Evolutionary conservation across 1,140 invertebrate species (phyloP).

Genomic region (Drosophila nasuta): DNA sequence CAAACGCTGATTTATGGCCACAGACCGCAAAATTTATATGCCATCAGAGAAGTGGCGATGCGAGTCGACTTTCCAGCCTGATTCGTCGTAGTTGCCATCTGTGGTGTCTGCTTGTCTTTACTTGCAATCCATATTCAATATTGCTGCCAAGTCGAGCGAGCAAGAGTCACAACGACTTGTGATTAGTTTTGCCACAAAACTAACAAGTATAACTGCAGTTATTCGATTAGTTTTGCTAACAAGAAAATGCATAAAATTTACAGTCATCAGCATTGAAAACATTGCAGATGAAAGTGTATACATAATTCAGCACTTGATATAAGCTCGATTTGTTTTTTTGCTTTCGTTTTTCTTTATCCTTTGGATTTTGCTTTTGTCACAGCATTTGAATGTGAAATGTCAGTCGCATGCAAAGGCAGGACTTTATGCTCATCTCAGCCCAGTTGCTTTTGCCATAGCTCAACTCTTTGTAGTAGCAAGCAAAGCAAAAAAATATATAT

Average conservation of each 20-base stretch:
- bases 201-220: neutral
- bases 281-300: conserved; percentile 33
- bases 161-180: conserved; percentile 23
- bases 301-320: conserved; percentile 20
- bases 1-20: conserved; percentile 83
- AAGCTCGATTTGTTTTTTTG: neutral
- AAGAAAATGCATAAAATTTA: neutral
- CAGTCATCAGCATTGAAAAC: neutral
- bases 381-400: conserved; percentile 82
- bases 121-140: conserved; percentile 66
- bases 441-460: conserved; percentile 35
- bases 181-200: conserved; percentile 2
- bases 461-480: conserved; percentile 53
- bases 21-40: conserved; percentile 82
- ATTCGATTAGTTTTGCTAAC: neutral
- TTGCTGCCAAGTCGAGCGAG: neutral
- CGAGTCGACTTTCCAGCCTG: conserved; percentile 53
- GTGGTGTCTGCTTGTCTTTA: conserved; percentile 51
- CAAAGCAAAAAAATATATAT: conserved; percentile 24
- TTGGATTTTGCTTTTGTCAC: conserved; percentile 39
- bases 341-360: neutral
- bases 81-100: conserved; percentile 22
- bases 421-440: conserved; percentile 51
- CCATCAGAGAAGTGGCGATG: conserved; percentile 58
- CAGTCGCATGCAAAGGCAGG: conserved; percentile 68